A percentile compares a stretch with the other conserved stretches of the same genome.
Conservation (phyloP, 64 coral and sea anemone genomes). For the Hydrozoanthus tunicans region DNA sequence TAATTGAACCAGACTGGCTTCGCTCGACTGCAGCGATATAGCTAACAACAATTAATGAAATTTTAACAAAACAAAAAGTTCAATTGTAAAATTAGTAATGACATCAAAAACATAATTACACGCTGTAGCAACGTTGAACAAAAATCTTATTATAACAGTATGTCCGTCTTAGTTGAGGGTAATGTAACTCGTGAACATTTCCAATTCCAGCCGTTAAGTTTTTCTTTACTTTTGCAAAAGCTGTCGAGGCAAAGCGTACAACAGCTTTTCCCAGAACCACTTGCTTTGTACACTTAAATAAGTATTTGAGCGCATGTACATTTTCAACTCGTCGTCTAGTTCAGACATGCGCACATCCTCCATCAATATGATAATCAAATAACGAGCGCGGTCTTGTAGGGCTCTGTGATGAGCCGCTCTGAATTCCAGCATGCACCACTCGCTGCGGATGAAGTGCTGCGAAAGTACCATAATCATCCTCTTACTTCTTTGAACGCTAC, state of each 20-base stretch:
- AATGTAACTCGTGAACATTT: too few relatives aligned
- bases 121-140: too few relatives aligned
- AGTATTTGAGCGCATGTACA: constrained; percentile 79
- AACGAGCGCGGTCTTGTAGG: constrained; percentile 38
- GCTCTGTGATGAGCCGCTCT: background rate
- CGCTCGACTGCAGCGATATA: too few relatives aligned
- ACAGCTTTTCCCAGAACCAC: constrained; percentile 79
- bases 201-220: too few relatives aligned
- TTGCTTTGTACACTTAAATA: constrained; percentile 64
- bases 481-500: constrained; percentile 67
- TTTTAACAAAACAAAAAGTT: too few relatives aligned
- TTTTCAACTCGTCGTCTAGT: constrained; percentile 71
- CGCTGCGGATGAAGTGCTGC: constrained; percentile 58
- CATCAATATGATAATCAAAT: constrained; percentile 69
- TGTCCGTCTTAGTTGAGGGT: too few relatives aligned
- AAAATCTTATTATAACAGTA: too few relatives aligned
- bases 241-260: constrained; percentile 61
- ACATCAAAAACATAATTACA: too few relatives aligned
- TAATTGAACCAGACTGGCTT: too few relatives aligned
- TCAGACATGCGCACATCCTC: constrained; percentile 58
- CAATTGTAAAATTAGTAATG: too few relatives aligned
- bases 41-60: too few relatives aligned
- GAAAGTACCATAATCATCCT: constrained; percentile 41
- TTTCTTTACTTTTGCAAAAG: background rate
- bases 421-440: constrained; percentile 69